These are phyloP conservation scores for Aplochiton taeniatus DNA, from an alignment of 2,797 vertebrate genomes.

Conservation along the genomic window DNA sequence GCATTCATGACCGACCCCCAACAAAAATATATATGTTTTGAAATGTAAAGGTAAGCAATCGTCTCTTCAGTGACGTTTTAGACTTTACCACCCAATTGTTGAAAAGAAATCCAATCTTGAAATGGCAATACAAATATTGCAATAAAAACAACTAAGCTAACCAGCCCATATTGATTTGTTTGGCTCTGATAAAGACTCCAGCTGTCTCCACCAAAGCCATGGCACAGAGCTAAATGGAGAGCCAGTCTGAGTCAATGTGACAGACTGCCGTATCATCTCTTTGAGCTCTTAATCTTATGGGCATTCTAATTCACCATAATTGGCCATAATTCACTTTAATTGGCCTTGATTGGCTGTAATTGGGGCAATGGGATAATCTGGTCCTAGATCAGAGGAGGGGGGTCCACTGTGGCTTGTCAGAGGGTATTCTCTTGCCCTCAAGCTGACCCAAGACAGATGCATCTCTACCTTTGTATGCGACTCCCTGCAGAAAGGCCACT, in stretches of 20 bases:
- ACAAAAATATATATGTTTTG: background rate
- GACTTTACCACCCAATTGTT: slow-evolving; percentile 37
- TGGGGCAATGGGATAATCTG: slow-evolving; percentile 68
- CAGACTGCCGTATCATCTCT: slow-evolving; percentile 58
- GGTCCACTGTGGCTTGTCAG: slow-evolving; percentile 65
- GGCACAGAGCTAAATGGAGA: slow-evolving; percentile 33
- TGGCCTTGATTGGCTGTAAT: slow-evolving; percentile 75
- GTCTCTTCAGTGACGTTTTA: no score
- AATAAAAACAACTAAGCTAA: no score
- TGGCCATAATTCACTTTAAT: slow-evolving; percentile 70
- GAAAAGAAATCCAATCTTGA: slow-evolving; percentile 52
- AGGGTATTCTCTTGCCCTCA: slow-evolving; percentile 58
- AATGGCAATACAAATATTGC: slow-evolving; percentile 20
- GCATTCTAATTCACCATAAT: slow-evolving; percentile 71
- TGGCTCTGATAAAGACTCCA: no score
- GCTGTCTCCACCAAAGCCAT: no score
- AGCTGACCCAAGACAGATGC: slow-evolving; percentile 59
- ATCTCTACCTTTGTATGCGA: slow-evolving; percentile 60
- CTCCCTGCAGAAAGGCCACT: slow-evolving; percentile 63
- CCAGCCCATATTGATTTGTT: no score
- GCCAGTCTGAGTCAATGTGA: slow-evolving; percentile 50
- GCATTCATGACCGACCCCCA: slow-evolving; percentile 16
- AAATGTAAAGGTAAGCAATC: background rate
- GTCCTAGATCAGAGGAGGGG: slow-evolving; percentile 67
- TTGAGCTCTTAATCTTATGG: slow-evolving; percentile 67